Evolutionary conservation across 2,888 invertebrate species (phyloP).

Genomic region (Caenorhabditis sp.): DNA sequence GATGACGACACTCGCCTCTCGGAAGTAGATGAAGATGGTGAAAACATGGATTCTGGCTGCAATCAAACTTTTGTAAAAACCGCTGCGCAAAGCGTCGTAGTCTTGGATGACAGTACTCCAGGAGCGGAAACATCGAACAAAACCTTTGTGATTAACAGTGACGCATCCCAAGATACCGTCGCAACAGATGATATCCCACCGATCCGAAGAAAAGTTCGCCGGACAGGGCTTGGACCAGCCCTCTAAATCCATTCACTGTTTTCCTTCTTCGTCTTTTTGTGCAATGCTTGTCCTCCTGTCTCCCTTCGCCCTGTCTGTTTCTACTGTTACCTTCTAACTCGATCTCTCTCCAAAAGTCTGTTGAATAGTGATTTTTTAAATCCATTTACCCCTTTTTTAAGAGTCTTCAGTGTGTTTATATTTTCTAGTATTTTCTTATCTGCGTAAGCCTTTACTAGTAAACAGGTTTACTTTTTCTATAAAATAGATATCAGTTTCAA

Average conservation of each 20-base stretch:
- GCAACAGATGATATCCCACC: slow-evolving; percentile 31
- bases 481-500: neutral
- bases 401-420: neutral
- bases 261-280: neutral
- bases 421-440: neutral
- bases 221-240: slow-evolving; percentile 56
- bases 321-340: slow-evolving; percentile 8
- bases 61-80: slow-evolving; percentile 49
- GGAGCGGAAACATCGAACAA: neutral
- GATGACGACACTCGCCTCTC: slow-evolving; percentile 50
- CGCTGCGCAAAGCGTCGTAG: neutral
- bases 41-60: slow-evolving; percentile 20
- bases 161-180: neutral
- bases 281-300: slow-evolving; percentile 19
- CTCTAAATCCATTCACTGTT: slow-evolving; percentile 14
- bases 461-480: neutral
- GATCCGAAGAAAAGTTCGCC: slow-evolving; percentile 27
- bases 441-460: neutral
- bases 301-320: neutral
- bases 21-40: slow-evolving; percentile 46
- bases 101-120: neutral
- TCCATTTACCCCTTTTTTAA: neutral
- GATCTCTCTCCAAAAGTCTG: slow-evolving; percentile 6
- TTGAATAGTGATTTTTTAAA: neutral
- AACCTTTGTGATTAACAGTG: slow-evolving; percentile 23